A percentile compares a stretch with the other conserved stretches of the same genome.
phyloP scores from a whole-genome alignment of 2,113 vertebrate genomes.

The Erythrocercus mccallii region DNA sequence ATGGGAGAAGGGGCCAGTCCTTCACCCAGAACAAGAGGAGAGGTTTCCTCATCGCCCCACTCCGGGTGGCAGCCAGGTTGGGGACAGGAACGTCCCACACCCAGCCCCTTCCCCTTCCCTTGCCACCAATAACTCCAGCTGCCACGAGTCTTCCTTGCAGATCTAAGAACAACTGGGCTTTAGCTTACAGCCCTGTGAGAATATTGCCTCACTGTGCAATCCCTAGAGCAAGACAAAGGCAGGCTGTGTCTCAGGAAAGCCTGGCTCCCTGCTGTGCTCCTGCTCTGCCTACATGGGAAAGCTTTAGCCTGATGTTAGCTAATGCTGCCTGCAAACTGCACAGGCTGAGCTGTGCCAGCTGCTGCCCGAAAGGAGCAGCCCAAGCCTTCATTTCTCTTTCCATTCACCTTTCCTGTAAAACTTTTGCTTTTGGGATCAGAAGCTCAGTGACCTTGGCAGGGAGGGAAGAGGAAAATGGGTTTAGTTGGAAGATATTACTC shows the following conservation, averaged over 20 bases:
- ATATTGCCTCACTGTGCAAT: background rate
- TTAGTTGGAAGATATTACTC: constrained; percentile 34
- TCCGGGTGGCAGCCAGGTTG: too few species aligned
- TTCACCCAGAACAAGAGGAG: background rate
- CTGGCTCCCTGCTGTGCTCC: background rate
- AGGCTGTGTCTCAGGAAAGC: background rate
- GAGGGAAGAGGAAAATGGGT: constrained; percentile 13
- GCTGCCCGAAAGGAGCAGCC: background rate
- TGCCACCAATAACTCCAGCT: background rate
- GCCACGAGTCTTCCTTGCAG: background rate
- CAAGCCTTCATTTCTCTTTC: background rate
- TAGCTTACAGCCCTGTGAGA: background rate
- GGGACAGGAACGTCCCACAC: rapidly evolving
- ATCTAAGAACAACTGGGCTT: background rate
- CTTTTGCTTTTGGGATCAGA: constrained; percentile 24
- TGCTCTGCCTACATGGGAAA: background rate
- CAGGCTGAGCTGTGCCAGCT: background rate
- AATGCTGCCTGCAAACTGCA: background rate
- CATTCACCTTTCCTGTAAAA: constrained; percentile 6
- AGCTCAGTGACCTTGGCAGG: constrained; percentile 29
- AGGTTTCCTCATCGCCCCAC: background rate
- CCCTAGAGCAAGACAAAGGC: background rate
- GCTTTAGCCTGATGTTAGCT: background rate
- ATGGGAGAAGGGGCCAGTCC: background rate
- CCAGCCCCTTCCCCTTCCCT: background rate